Base-by-base conservation (phyloP, 1,140 invertebrate genomes). In the Aleiodes sp. region DNA sequence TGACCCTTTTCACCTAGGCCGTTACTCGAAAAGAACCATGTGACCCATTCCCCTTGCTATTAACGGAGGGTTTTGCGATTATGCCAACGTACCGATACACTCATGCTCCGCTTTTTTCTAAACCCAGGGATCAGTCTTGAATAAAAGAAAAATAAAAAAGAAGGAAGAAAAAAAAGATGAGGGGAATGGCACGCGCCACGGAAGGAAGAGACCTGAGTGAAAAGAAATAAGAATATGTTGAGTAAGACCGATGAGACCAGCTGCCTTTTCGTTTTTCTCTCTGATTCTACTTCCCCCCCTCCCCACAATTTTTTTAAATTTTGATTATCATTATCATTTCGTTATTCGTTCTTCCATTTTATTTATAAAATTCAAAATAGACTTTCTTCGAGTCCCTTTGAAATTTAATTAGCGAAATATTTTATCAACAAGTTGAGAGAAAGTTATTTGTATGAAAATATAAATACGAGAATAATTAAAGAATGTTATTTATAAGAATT, bases 161-260 rank as follows among this genome's bases (percentile, higher is more conserved):
- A 46, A 39, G 52, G 62, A 62, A 70, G 70, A 70, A 72, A 73
- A 70, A 70, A 72, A 61, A 35, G 33, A 65, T 26, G 62, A 68
- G 70, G 71, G 71, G 71, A 21, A 72, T 72, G 71, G 71, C 71
- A 72, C 71, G 71, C 67, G 72, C 68, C 72, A 70, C 70, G 72
- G 39, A 67, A 71, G 60, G 61, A 60, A 65, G 46, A 70, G 68
- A 43, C 24, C 35, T 24, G 24, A 39, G 28, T 62, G 35, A 68
- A 56, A 68, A 16, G 61, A 31, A n/a, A 56, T 62, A 31, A 67
- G 66, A 68, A 68, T 52, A 52, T 52, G 56, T 68, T 62, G 65
- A 67, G 65, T 33, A 68, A 72, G 70, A 65, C 66, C 65, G 70
- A 66, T 65, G 63, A 62, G 46, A 67, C 66, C 71, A 72, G 71